Evolutionary conservation across 1,140 invertebrate genomes (phyloP).

Genomic region (Vollenhovia emeryi): DNA sequence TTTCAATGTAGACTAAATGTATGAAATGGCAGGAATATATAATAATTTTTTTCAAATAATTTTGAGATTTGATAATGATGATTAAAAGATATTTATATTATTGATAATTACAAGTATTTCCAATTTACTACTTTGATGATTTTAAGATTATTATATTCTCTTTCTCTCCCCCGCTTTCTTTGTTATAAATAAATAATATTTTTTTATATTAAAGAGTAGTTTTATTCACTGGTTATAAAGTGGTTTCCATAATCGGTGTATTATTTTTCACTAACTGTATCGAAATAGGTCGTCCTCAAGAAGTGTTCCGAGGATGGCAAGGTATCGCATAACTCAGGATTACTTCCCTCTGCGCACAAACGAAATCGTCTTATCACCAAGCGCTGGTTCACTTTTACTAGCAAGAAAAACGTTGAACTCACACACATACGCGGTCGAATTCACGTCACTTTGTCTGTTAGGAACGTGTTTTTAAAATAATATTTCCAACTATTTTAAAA

Average conservation of each 20-base stretch:
- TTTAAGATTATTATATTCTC: neutral
- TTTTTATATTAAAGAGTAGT: neutral
- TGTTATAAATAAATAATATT: neutral
- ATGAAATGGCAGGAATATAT: neutral
- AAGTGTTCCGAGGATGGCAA: conserved; percentile 47
- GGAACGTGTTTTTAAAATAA: neutral
- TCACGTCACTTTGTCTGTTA: conserved; percentile 53
- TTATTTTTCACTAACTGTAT: conserved; percentile 57
- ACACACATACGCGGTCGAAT: conserved; percentile 25
- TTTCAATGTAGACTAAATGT: neutral
- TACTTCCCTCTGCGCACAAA: conserved; percentile 64
- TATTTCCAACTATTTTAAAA: conserved; percentile 11
- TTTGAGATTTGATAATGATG: neutral
- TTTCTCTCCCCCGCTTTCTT: neutral
- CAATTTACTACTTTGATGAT: neutral
- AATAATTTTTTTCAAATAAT: neutral
- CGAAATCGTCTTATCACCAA: conserved; percentile 68
- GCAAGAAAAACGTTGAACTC: conserved; percentile 41
- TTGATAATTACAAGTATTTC: neutral
- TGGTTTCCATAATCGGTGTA: neutral
- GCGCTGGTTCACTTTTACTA: conserved; percentile 62
- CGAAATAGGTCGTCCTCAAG: conserved; percentile 28
- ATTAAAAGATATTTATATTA: conserved; percentile 10
- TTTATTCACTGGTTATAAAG: conserved; percentile 32
- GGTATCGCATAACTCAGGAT: conserved; percentile 72